Evolutionary conservation across 1,140 invertebrate genomes (phyloP), one percentile per base, ranked within the genome.

Genomic region (Heliconius himera): DNA sequence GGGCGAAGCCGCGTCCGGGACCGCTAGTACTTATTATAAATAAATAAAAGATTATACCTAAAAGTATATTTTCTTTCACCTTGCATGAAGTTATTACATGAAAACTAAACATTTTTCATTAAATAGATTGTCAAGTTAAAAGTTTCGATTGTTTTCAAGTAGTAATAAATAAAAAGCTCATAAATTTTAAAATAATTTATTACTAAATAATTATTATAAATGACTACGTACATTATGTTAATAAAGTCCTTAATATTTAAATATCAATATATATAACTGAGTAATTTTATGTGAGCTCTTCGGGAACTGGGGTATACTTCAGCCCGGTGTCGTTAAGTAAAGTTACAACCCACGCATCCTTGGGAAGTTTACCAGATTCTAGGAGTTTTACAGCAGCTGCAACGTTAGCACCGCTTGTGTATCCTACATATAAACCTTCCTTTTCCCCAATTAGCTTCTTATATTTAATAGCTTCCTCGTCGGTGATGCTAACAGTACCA

Each of bases 401-500:
- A 20, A 93, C 90, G 77, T 94, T 94, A 6, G 92, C 92, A 0
- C 86, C 92, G 70, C 91, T 92, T 0, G 91, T 94, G 75, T 92
- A 94, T 2, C 92, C 92, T 26, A 94, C 92, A 72, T 86, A 94
- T 36, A 94, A 73, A 38, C 92, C 92, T 80, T 94, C 92, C 75
- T 91, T 92, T 76, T 90, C 86, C 1, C 92, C 92, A 26, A 94
- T 84, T 16, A 93, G 82, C 16, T 89, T 86, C 76, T 86, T 90
- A 66, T 94, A 94, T 20, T 89, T 74, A 16, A 89, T 77, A 8
- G 88, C 87, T 81, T 94, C 92, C 79, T 92, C 92, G 70, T 94
- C 92, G 70, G 86, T 88, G 1, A 93, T 87, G 41, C 81, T 87
- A 9, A 93, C 36, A 1, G 91, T 90, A 1, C 86, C 92, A 76